phyloP scores from a whole-genome alignment of 1,140 invertebrate genomes.

The Episyrphus balteatus region DNA sequence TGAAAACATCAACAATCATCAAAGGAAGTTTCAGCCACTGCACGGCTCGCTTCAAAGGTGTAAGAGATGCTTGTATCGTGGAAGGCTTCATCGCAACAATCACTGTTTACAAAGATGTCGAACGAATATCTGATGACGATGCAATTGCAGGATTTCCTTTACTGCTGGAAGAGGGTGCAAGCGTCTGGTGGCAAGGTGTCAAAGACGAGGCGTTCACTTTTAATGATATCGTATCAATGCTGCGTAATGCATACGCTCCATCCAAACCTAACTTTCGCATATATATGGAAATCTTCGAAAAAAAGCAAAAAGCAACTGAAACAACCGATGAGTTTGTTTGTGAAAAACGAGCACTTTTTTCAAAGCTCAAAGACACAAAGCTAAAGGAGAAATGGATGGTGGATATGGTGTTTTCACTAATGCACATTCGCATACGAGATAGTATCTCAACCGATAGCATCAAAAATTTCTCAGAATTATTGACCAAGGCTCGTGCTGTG shows the following conservation, averaged over 20 bases:
- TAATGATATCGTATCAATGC: conserved; percentile 1
- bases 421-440: conserved; percentile 6
- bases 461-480: conserved; percentile 2
- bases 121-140: conserved; percentile 10
- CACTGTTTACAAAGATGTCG: conserved; percentile 7
- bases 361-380: not conserved
- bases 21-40: conserved; percentile 5
- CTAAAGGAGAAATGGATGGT: conserved; percentile 3
- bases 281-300: conserved; percentile 7
- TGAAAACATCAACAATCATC: no score
- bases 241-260: conserved; percentile 2
- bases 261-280: conserved; percentile 3
- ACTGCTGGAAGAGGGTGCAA: conserved; percentile 12
- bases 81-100: conserved; percentile 5
- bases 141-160: conserved; percentile 13
- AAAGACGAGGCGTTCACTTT: conserved; percentile 7
- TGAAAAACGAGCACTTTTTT: not conserved
- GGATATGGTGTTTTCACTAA: conserved; percentile 10
- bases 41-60: conserved; percentile 2
- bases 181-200: conserved; percentile 15
- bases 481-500: not conserved
- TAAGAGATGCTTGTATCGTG: conserved; percentile 2
- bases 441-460: conserved; percentile 2
- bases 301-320: conserved; percentile 3
- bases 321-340: conserved; percentile 3